Evolutionary conservation across 2,113 vertebrate genomes (phyloP), one percentile per base, ranked within the genome.

Genomic region (Dipodomys spectabilis): DNA sequence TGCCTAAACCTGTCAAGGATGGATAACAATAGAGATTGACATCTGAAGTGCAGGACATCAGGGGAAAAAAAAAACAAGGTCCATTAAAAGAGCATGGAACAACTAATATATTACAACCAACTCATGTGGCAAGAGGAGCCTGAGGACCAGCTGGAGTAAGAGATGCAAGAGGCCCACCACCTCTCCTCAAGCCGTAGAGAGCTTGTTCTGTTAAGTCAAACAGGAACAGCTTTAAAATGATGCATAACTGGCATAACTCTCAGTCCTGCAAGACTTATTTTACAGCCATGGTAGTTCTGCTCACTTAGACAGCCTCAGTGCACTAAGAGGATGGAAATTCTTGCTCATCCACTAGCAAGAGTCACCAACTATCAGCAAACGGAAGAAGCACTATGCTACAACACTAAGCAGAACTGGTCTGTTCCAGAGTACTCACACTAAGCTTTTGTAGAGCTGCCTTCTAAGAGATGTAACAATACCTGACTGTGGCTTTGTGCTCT

Each of bases 401-500:
- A 57, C 1, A 53, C 19, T 28, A 22, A 82, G 65, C 39, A 78
- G 81, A 74, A 25, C 32, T 16, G 6, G 44, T 45, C 30, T 84
- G 62, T 64, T 44, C 45, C 57, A 18, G 5, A 27, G 65, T 0
- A 1, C 12, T 69, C 88, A 25, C 1, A 5, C 49, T 7, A 35
- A 68, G 81, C 10, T 74, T 57, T 22, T 0, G 7, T 0, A 23
- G 39, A 79, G 30, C 30, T 65, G 53, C 57, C 73, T 81, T 57
- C 0, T 4, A 74, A 82, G 35, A 86, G 75, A 94, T 93, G 95
- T 92, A 93, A 91, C 10, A 27, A 53, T 93, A 96, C 91, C 91
- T 6, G 25, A 95, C 81, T 87, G 89, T 94, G 95, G 84, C 94
- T 95, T 96, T 77, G 93, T 79, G 93, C 95, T 96, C 88, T 96